Evolutionary conservation across 1,140 invertebrate genomes (phyloP).

Genomic region (Zaprionus vittiger): DNA sequence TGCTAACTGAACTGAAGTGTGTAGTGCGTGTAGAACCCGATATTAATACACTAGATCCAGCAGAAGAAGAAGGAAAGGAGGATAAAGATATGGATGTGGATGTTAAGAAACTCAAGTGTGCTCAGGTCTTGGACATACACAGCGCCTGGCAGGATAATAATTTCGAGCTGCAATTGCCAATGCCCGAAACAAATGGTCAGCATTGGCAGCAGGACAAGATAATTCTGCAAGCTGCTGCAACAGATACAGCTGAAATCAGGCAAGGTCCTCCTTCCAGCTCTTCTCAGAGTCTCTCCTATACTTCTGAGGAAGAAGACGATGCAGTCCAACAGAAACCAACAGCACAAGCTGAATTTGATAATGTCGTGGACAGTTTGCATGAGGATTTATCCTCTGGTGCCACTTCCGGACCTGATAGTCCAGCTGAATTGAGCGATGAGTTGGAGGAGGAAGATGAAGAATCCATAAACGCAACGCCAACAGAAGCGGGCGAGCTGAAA

Average conservation of each 20-base stretch:
- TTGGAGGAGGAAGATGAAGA: not conserved
- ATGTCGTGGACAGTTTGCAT: conserved; percentile 11
- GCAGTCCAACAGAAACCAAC: not conserved
- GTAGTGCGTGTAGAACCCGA: conserved; percentile 86
- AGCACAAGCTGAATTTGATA: not conserved
- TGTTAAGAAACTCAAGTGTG: conserved; percentile 33
- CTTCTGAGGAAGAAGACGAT: conserved; percentile 65
- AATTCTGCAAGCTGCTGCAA: conserved; percentile 14
- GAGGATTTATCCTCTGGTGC: conserved; percentile 89
- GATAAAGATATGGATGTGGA: conserved; percentile 21
- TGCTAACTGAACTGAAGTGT: conserved; percentile 89
- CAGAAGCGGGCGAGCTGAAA: not conserved
- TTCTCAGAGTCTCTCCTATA: conserved; percentile 55
- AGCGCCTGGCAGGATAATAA: conserved; percentile 83
- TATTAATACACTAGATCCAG: not conserved
- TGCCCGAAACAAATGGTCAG: conserved; percentile 17
- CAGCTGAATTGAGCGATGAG: conserved; percentile 88
- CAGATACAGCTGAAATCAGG: conserved; percentile 14
- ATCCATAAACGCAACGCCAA: not conserved
- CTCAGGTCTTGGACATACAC: conserved; percentile 77
- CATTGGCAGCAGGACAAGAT: not conserved
- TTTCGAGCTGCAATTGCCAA: conserved; percentile 37
- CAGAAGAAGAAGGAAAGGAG: too few species aligned
- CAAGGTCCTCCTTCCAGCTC: conserved; percentile 2
- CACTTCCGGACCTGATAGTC: conserved; percentile 94